Evolutionary conservation across 2,888 invertebrate genomes (phyloP).

Genomic region (Liposcelis brunnea): DNA sequence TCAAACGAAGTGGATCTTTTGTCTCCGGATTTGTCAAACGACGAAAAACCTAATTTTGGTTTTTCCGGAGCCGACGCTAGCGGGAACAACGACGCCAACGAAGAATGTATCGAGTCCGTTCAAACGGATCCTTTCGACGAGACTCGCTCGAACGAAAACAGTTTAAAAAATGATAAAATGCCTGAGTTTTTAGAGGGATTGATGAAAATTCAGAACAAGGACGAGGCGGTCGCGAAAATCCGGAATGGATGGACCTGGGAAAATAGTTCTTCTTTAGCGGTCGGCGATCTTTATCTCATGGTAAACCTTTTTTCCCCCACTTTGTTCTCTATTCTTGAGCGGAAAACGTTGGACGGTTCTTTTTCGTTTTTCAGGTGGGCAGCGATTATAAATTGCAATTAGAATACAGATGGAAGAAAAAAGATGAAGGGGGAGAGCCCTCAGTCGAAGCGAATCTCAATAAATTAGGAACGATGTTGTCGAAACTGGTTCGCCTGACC

Average conservation of each 20-base stretch:
- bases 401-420: slow-evolving; percentile 66
- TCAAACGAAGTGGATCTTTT: slow-evolving; percentile 13
- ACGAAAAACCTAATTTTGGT: background rate
- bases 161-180: slow-evolving; percentile 17
- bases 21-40: background rate
- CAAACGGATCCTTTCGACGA: too few relatives aligned
- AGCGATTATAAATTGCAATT: slow-evolving; percentile 53
- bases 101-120: too few relatives aligned
- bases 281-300: slow-evolving; percentile 83
- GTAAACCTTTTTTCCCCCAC: slow-evolving; percentile 35
- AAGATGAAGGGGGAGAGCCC: slow-evolving; percentile 7
- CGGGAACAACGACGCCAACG: too few relatives aligned
- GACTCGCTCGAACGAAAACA: too few relatives aligned
- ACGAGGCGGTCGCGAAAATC: slow-evolving; percentile 30
- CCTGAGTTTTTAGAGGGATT: slow-evolving; percentile 5
- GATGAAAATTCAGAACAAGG: slow-evolving; percentile 15
- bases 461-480: slow-evolving; percentile 11
- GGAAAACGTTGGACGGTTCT: slow-evolving; percentile 4
- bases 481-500: slow-evolving; percentile 29
- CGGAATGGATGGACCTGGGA: slow-evolving; percentile 60
- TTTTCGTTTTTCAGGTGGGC: slow-evolving; percentile 38
- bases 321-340: slow-evolving; percentile 8
- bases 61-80: too few relatives aligned
- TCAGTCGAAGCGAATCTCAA: slow-evolving; percentile 7
- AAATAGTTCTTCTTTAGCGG: slow-evolving; percentile 60